Evolutionary conservation across 2,888 invertebrate species (phyloP).

Genomic region (Chymomyza amoena): DNA sequence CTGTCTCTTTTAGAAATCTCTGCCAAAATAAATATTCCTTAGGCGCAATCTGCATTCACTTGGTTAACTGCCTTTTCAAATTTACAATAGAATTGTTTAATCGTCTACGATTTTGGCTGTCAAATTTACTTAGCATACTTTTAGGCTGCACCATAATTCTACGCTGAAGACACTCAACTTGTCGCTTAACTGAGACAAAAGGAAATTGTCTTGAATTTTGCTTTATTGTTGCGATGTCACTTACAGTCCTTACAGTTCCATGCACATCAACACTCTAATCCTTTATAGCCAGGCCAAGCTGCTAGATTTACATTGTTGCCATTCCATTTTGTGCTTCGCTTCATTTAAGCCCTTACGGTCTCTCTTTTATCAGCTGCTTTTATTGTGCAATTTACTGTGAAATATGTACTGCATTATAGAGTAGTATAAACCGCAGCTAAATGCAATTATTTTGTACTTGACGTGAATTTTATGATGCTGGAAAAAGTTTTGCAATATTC

Average conservation of each 20-base stretch:
- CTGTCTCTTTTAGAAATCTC: too few species aligned
- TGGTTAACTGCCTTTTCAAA: too few species aligned
- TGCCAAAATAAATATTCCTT: too few species aligned
- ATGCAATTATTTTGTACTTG: conserved; percentile 50
- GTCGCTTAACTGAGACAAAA: conserved; percentile 3
- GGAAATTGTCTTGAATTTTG: conserved; percentile 56
- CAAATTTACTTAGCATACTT: conserved; percentile 42
- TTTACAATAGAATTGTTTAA: background rate
- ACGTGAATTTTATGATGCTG: conserved; percentile 7
- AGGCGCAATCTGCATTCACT: too few species aligned
- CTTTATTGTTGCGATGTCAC: conserved; percentile 26
- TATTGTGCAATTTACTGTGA: conserved; percentile 46
- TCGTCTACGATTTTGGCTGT: conserved; percentile 10
- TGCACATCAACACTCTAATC: conserved; percentile 7
- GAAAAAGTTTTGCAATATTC: conserved; percentile 9
- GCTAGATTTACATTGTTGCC: background rate
- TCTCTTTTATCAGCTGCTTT: conserved; percentile 2
- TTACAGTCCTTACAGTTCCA: conserved; percentile 14
- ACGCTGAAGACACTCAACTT: background rate
- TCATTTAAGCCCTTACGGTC: background rate
- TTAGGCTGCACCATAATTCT: conserved; percentile 15
- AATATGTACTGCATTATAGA: conserved; percentile 30
- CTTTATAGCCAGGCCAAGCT: conserved; percentile 15
- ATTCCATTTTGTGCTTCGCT: conserved; percentile 1
- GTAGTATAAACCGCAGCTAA: conserved; percentile 31